Evolutionary conservation across 2,113 vertebrate genomes (phyloP).

Genomic region (Hassar affinis): DNA sequence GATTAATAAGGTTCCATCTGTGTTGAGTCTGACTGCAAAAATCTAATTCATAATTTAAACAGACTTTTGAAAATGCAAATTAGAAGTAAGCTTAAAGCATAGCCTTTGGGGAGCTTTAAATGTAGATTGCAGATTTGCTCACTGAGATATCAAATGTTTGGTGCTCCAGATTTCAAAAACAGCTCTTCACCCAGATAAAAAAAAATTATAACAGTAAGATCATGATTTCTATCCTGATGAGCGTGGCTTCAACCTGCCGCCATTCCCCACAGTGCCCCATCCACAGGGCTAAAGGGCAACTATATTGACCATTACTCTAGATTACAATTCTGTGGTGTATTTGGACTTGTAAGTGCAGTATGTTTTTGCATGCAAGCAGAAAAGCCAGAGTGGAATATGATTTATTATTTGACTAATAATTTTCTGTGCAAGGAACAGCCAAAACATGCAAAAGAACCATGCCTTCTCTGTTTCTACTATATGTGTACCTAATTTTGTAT

Average conservation of each 20-base stretch:
- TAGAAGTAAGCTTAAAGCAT: not conserved
- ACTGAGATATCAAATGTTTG: not conserved
- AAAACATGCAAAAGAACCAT: no score
- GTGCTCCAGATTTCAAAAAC: not conserved
- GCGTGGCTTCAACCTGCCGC: not conserved
- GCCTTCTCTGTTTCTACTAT: not conserved
- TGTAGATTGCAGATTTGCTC: not conserved
- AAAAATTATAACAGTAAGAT: not conserved
- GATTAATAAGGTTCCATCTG: not conserved
- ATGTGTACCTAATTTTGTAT: not conserved
- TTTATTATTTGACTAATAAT: no score
- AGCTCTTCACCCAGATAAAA: not conserved
- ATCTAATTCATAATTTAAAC: not conserved
- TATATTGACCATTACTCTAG: not conserved
- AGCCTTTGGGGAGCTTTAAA: not conserved
- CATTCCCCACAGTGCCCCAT: not conserved
- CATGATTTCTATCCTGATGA: not conserved
- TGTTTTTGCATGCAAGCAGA: no score
- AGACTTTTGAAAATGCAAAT: not conserved
- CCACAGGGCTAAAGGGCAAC: not conserved
- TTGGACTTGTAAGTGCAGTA: no score
- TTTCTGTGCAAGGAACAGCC: no score
- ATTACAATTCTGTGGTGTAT: not conserved
- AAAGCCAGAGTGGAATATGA: no score
- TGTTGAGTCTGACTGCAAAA: no score